phyloP scores from a whole-genome alignment of 2,888 invertebrate species.

The Synergus laeviventris region DNA sequence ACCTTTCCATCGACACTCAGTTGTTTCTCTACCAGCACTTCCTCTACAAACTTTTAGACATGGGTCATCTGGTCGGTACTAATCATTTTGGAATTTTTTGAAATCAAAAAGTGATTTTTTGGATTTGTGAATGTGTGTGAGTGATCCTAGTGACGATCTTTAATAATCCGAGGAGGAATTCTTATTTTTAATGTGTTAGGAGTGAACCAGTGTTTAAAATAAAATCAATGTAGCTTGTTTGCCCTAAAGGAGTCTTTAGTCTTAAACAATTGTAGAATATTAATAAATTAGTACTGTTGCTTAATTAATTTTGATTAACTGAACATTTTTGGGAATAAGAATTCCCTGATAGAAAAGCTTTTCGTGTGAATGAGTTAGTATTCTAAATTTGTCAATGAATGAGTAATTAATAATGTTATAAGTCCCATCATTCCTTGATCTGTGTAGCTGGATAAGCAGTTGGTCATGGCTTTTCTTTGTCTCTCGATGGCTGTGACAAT shows the following conservation, averaged over 20 bases:
- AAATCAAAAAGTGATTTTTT: slow-evolving; percentile 1
- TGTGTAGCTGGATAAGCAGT: slow-evolving; percentile 46
- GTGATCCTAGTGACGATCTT: background rate
- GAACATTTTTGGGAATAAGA: background rate
- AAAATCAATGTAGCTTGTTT: background rate
- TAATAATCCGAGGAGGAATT: background rate
- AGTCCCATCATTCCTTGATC: background rate
- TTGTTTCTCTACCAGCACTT: slow-evolving; percentile 52
- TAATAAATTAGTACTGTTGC: background rate
- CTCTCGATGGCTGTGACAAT: slow-evolving; percentile 50
- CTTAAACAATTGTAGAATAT: background rate
- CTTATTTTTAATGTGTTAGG: background rate
- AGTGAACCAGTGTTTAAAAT: background rate
- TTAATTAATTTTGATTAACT: too few species aligned
- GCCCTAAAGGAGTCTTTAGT: background rate
- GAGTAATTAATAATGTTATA: background rate
- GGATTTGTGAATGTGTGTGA: background rate
- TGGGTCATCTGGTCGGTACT: slow-evolving; percentile 66
- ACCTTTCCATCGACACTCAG: slow-evolving; percentile 61
- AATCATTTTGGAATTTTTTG: background rate
- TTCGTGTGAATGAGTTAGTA: background rate
- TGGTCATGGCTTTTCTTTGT: slow-evolving; percentile 52
- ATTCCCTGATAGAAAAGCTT: background rate
- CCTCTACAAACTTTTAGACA: slow-evolving; percentile 56
- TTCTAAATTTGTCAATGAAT: background rate